Conservation (phyloP, 37 sponge, comb jelly and placozoan genomes). For the Haliclona indistincta region DNA sequence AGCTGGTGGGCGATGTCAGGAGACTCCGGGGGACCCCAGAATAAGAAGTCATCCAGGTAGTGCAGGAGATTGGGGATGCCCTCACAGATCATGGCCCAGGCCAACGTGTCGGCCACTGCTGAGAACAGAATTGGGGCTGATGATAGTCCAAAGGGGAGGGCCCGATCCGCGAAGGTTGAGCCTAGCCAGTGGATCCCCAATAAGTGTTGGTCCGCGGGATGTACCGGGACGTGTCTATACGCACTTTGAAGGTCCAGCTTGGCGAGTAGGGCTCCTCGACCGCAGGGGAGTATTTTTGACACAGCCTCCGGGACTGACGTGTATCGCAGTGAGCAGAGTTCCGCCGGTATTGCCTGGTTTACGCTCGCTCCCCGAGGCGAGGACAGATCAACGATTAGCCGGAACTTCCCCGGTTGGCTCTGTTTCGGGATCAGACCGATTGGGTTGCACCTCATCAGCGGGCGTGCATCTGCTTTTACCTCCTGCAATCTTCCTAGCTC, state of each 20-base stretch:
- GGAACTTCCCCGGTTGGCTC: too few species aligned
- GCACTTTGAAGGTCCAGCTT: conserved; percentile 7
- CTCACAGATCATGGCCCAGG: not conserved
- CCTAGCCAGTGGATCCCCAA: not conserved
- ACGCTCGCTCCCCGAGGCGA: not conserved
- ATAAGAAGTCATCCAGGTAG: conserved; percentile 16
- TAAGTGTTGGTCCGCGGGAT: not conserved
- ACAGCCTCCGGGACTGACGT: not conserved
- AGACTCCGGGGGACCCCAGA: not conserved
- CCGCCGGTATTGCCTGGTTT: not conserved
- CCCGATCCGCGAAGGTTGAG: not conserved
- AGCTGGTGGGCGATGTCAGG: too few species aligned
- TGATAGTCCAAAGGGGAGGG: conserved; percentile 1
- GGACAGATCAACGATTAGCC: conserved; percentile 4
- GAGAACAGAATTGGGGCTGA: conserved; percentile 9
- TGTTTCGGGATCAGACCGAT: too few species aligned
- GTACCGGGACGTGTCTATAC: too few species aligned
- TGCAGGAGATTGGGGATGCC: conserved; percentile 1
- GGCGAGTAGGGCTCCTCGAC: not conserved
- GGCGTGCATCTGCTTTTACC: too few species aligned
- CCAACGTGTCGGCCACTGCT: conserved; percentile 3
- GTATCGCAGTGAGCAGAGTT: not conserved
- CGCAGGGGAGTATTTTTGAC: not conserved
- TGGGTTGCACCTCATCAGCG: too few species aligned
- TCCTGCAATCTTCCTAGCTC: too few species aligned